A percentile compares a stretch with the other conserved stretches of the same genome.
phyloP scores from a whole-genome alignment of 1,140 invertebrate genomes.

The Geopemphigus sp. region DNA sequence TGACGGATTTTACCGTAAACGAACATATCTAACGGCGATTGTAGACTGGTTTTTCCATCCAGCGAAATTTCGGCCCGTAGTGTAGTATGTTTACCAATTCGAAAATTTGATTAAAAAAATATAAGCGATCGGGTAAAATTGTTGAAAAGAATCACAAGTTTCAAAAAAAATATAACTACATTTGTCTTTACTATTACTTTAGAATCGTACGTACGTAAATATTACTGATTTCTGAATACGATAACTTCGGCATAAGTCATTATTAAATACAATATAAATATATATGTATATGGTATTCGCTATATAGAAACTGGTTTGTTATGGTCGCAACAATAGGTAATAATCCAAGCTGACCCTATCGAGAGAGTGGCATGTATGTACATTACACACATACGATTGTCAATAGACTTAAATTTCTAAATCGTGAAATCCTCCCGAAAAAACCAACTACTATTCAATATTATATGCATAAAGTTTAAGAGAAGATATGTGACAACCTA shows the following conservation, averaged over 20 bases:
- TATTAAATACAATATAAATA: neutral
- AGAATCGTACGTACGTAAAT: neutral
- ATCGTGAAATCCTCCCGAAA: neutral
- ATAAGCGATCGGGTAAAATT: neutral
- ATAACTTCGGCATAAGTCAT: neutral
- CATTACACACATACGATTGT: neutral
- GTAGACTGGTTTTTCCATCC: neutral
- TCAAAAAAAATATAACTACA: neutral
- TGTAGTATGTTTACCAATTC: neutral
- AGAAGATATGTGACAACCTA: neutral
- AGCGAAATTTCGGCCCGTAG: neutral
- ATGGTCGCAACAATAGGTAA: neutral
- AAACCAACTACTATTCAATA: neutral
- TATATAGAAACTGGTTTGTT: constrained; percentile 14
- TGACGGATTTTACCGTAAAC: neutral
- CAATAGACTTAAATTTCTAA: constrained; percentile 2
- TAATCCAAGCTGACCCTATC: neutral
- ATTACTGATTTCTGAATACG: neutral
- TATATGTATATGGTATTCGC: neutral
- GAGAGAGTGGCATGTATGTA: constrained; percentile 4
- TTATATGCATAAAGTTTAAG: neutral
- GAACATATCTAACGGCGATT: neutral
- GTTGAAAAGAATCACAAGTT: neutral
- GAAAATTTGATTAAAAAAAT: constrained; percentile 2
- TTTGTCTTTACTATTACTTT: no score